Base-by-base conservation (phyloP, 2,888 invertebrate species). In the Sphaerophoria taeniata region DNA sequence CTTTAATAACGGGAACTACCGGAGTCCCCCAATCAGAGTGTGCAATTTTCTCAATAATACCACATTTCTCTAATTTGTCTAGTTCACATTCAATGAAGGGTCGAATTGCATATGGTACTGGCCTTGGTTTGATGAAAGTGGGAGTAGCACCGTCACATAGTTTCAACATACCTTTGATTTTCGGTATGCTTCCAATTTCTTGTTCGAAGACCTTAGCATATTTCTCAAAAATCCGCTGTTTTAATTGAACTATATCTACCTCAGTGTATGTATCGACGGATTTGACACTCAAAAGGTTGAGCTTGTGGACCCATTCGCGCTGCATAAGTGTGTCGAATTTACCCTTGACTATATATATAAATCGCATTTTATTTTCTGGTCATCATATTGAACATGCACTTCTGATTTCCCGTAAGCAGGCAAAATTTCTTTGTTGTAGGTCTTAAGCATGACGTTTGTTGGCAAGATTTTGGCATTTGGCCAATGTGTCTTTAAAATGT, bases 41-140 rank as follows among this genome's bases (percentile, higher is more conserved):
- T 11, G 34, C 39, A 12, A 69, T 33, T 36, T 69, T 69, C 12
- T 45, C 53, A 34, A 51, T 45, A 45, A 69, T 43, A 45, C 67
- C 51, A n/a, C 36, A 51, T 43, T 51, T 55, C 14, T 69, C 69
- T 51, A 69, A 55, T 16, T 55, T 51, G 31, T 69, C 69, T n/a
- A 69, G n/a, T 51, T 69, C 53, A 33, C 3, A 39, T 49, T 67
- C 39, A 34, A 67, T 53, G 51, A 36, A 51, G 9, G 49, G 51
- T 16, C 51, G 51, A 14, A 70, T 36, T 70, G 69, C 55, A 55
- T 69, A 69, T 53, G 69, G 55, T 53, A 69, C 55, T 39, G 69
- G 33, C 11, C 55, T 51, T 36, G 69, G 53, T 51, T 69, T 69
- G 11, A 51, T 69, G 24, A 43, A 69, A 39, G 53, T 39, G 12